These are phyloP conservation scores for Ooceraea biroi DNA, from an alignment of 1,140 invertebrate species.

Conservation along the genomic window DNA sequence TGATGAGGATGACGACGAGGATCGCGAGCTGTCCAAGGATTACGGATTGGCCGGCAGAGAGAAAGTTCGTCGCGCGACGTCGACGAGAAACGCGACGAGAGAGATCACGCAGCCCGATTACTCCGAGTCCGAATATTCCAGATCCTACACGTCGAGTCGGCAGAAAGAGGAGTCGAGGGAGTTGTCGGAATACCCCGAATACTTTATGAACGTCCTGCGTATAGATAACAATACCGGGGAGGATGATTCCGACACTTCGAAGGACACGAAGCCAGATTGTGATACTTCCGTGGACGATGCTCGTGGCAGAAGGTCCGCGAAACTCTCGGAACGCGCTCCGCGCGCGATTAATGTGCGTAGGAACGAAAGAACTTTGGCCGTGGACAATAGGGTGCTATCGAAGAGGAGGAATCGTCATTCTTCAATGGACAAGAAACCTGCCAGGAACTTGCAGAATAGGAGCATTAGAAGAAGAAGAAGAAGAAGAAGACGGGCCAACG, in stretches of 20 bases:
- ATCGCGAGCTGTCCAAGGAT: constrained; percentile 11
- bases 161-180: constrained; percentile 3
- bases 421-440: neutral
- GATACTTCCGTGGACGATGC: neutral
- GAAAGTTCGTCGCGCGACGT: neutral
- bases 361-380: too few relatives aligned
- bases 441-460: neutral
- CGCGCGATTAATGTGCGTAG: neutral
- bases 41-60: neutral
- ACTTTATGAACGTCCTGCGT: constrained; percentile 30
- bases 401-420: neutral
- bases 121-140: constrained; percentile 17
- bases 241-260: constrained; percentile 4
- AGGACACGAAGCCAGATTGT: neutral
- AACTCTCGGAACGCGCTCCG: neutral
- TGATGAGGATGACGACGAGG: neutral
- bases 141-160: neutral
- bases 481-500: neutral
- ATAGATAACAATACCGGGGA: constrained; percentile 8
- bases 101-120: constrained; percentile 31
- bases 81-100: neutral
- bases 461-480: neutral
- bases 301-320: neutral
- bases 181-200: constrained; percentile 17
- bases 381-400: neutral